These are phyloP conservation scores for Neoitamus cyanurus DNA, from an alignment of 2,888 invertebrate species.

Conservation along the genomic window DNA sequence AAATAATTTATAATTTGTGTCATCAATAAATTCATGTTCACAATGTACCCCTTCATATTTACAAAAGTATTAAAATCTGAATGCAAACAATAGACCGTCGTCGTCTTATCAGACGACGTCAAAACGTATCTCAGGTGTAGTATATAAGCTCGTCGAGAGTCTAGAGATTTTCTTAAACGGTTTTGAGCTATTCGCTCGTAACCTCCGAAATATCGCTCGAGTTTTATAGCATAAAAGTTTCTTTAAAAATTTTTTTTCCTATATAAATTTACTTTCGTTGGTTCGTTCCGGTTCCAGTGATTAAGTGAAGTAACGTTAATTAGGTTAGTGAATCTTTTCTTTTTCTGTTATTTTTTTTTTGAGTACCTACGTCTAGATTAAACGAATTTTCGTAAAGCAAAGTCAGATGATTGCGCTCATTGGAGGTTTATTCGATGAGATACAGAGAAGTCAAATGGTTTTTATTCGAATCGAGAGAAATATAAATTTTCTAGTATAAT, in stretches of 20 bases:
- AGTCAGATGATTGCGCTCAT: neutral
- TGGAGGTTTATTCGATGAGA: too few species aligned
- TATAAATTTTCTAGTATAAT: too few species aligned
- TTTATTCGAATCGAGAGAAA: too few species aligned
- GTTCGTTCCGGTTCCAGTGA: slow-evolving; percentile 23
- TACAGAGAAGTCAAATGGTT: too few species aligned
- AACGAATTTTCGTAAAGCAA: neutral
- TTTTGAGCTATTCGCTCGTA: slow-evolving; percentile 37
- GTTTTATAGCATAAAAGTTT: neutral
- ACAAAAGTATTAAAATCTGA: slow-evolving; percentile 7
- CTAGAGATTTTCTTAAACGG: slow-evolving; percentile 23
- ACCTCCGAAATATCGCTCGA: slow-evolving; percentile 15
- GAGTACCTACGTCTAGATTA: neutral
- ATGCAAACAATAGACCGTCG: neutral
- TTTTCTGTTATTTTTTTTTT: too few species aligned
- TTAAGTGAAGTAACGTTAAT: slow-evolving; percentile 23
- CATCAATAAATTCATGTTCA: slow-evolving; percentile 28
- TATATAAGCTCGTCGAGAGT: neutral
- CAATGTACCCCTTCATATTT: neutral
- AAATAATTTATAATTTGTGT: slow-evolving; percentile 14
- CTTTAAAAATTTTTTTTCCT: neutral
- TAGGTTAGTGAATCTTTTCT: slow-evolving; percentile 19
- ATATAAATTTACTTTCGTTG: slow-evolving; percentile 23
- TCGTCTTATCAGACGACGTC: neutral
- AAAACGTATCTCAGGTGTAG: neutral